Conservation (phyloP, 1,140 invertebrate species). For the Lepidurus apus region DNA sequence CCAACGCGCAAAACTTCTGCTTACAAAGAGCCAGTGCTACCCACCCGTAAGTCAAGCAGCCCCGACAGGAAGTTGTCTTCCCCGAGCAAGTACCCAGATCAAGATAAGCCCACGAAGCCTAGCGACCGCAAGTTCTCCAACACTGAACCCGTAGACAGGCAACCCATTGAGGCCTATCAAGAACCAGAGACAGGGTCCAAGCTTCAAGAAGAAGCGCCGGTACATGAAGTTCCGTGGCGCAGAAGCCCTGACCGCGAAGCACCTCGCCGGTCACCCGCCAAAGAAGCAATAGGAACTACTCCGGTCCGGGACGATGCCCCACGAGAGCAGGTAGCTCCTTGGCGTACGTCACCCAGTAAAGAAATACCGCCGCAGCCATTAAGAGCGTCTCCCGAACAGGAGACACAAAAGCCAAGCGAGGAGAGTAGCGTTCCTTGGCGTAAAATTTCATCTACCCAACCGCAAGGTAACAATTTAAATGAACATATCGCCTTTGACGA, state of each 20-base stretch:
- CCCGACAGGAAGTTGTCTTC: neutral
- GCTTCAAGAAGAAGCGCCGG: neutral
- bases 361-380: neutral
- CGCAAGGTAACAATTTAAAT: neutral
- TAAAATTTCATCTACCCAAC: neutral
- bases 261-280: neutral
- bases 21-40: neutral
- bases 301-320: neutral
- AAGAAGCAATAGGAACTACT: neutral
- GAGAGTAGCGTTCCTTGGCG: slow-evolving; percentile 18
- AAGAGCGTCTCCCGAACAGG: neutral
- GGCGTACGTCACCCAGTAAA: slow-evolving; percentile 23
- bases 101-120: neutral
- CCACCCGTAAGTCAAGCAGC: no score
- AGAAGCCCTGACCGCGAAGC: neutral
- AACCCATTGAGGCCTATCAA: neutral
- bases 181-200: neutral
- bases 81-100: neutral
- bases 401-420: neutral
- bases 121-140: neutral
- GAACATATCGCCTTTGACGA: no score
- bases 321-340: slow-evolving; percentile 6
- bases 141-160: neutral
- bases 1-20: neutral
- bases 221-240: neutral